Evolutionary conservation across 2,797 vertebrate genomes (phyloP).

Genomic region (Sebastes taczanowskii): DNA sequence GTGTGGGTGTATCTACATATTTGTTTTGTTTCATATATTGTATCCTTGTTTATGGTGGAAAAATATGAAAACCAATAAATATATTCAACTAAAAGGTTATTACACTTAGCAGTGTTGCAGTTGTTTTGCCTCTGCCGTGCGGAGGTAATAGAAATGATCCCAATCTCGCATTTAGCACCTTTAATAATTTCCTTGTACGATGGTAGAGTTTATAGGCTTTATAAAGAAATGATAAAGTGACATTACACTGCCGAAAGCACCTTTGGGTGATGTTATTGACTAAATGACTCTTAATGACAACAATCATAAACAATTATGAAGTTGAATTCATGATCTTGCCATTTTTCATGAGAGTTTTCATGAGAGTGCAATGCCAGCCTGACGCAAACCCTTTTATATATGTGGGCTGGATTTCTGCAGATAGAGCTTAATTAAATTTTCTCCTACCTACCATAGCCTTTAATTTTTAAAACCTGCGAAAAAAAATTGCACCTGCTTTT

Average conservation of each 20-base stretch:
- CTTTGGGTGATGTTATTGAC: background rate
- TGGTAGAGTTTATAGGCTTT: background rate
- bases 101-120: background rate
- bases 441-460: slow-evolving; percentile 53
- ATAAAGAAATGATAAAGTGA: background rate
- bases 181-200: background rate
- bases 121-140: too few species aligned
- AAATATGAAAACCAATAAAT: background rate
- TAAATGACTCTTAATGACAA: background rate
- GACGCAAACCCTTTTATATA: slow-evolving; percentile 40
- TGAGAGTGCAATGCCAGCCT: slow-evolving; percentile 6
- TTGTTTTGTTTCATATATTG: background rate
- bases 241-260: background rate
- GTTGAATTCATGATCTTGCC: slow-evolving; percentile 12
- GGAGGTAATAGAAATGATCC: too few species aligned
- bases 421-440: slow-evolving; percentile 59
- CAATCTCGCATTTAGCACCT: background rate
- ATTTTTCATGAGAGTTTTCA: slow-evolving; percentile 5
- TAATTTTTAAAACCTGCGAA: slow-evolving; percentile 39
- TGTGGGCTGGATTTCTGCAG: slow-evolving; percentile 60
- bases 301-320: background rate
- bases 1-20: background rate
- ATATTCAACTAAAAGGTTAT: background rate
- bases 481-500: slow-evolving; percentile 9
- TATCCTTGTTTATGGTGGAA: background rate